Evolutionary conservation across 2,113 vertebrate genomes (phyloP).

Genomic region (Aythya baeri): DNA sequence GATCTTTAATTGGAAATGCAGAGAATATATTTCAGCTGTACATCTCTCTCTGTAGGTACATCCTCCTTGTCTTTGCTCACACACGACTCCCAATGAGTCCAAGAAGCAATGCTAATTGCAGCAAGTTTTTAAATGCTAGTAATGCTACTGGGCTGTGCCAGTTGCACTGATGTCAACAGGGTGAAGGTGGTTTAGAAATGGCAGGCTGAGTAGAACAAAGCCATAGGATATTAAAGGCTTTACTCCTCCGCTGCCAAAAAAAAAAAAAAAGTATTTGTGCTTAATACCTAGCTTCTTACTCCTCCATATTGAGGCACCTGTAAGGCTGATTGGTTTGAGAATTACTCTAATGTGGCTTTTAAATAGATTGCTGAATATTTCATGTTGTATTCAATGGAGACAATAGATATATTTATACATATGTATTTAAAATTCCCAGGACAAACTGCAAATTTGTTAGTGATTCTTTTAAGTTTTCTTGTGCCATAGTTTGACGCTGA

Average conservation of each 20-base stretch:
- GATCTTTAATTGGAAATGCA: background rate
- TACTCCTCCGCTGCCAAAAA: background rate
- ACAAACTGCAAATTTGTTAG: background rate
- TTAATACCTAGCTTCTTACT: background rate
- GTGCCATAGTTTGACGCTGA: background rate
- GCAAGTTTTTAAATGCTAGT: background rate
- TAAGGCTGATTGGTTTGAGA: background rate
- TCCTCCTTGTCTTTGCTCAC: background rate
- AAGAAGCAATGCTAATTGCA: background rate
- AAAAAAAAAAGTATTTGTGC: background rate
- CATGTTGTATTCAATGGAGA: background rate
- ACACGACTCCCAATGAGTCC: background rate
- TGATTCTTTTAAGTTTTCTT: background rate
- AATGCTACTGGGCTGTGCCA: background rate
- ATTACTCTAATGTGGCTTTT: background rate
- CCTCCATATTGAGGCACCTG: background rate
- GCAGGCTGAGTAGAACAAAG: background rate
- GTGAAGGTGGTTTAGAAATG: background rate
- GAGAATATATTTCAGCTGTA: background rate
- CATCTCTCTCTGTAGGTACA: background rate
- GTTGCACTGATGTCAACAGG: background rate
- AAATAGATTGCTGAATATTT: background rate
- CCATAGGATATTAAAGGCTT: background rate
- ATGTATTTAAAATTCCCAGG: background rate
- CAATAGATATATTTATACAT: background rate